Percentiles rank a stretch among this genome's conserved stretches.
phyloP scores from a whole-genome alignment of 2,888 invertebrate genomes.

The Euspilapteryx auroguttella region DNA sequence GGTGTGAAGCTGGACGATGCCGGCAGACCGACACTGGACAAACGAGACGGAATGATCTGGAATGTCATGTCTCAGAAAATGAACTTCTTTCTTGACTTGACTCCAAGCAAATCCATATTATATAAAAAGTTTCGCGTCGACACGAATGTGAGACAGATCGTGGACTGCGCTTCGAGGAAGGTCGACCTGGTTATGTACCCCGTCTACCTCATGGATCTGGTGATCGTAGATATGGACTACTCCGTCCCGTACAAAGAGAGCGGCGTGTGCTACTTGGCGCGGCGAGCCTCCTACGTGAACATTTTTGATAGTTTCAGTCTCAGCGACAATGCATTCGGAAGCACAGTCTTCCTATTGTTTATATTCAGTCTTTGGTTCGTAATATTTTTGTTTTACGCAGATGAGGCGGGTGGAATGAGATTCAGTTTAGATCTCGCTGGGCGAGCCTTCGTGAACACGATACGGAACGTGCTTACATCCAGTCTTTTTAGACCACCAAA shows the following conservation, averaged over 20 bases:
- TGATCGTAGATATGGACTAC: conserved; percentile 29
- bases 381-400: conserved; percentile 23
- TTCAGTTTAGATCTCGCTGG: conserved; percentile 29
- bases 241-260: conserved; percentile 31
- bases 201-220: conserved; percentile 34
- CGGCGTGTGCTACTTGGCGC: conserved; percentile 35
- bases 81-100: conserved; percentile 35
- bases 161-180: conserved; percentile 25
- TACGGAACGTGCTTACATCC: conserved; percentile 26
- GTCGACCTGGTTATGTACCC: conserved; percentile 32
- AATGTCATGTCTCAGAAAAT: conserved; percentile 23
- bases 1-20: conserved; percentile 15
- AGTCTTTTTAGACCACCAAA: conserved; percentile 27
- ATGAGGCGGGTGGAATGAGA: conserved; percentile 16
- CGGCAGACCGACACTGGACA: conserved; percentile 18
- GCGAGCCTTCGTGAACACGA: conserved; percentile 34
- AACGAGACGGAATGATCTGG: conserved; percentile 40
- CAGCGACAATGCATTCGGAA: conserved; percentile 14
- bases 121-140: conserved; percentile 28
- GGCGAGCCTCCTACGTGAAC: conserved; percentile 34
- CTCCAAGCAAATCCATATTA: conserved; percentile 14
- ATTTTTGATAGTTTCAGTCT: conserved; percentile 25
- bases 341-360: conserved; percentile 18
- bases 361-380: conserved; percentile 32
- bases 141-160: conserved; percentile 22